Conservation (phyloP, 2,797 vertebrate genomes). For the Eulemur rubriventer region DNA sequence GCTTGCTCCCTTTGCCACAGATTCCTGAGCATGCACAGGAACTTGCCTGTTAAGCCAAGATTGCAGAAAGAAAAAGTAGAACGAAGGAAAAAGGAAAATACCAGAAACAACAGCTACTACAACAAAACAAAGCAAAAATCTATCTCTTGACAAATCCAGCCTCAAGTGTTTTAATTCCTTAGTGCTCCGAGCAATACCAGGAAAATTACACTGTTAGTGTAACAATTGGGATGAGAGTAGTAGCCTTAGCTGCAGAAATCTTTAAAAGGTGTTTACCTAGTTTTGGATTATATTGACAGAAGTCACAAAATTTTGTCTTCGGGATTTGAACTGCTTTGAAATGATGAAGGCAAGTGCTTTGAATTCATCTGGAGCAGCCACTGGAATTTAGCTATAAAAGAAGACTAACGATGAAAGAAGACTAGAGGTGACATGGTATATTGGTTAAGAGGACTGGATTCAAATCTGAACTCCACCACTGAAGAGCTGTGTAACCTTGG, state of each 20-base stretch:
- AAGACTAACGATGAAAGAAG: not conserved
- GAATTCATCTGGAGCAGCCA: not conserved
- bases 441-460: not conserved
- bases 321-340: not conserved
- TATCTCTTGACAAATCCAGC: not conserved
- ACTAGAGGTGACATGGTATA: not conserved
- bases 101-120: not conserved
- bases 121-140: not conserved
- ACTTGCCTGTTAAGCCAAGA: constrained; percentile 33
- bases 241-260: not conserved
- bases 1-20: not conserved
- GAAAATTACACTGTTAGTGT: not conserved
- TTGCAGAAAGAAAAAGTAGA: not conserved
- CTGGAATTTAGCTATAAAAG: not conserved
- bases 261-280: not conserved
- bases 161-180: not conserved
- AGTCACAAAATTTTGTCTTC: not conserved
- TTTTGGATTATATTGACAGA: not conserved
- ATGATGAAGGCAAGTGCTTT: not conserved
- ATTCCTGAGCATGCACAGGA: constrained; percentile 6
- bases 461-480: not conserved
- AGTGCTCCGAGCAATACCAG: not conserved
- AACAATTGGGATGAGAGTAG: not conserved
- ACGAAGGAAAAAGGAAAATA: not conserved
- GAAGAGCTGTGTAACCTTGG: not conserved